These are phyloP conservation scores for Tiliqua scincoides DNA, from an alignment of 2,113 vertebrate genomes.

Conservation along the genomic window DNA sequence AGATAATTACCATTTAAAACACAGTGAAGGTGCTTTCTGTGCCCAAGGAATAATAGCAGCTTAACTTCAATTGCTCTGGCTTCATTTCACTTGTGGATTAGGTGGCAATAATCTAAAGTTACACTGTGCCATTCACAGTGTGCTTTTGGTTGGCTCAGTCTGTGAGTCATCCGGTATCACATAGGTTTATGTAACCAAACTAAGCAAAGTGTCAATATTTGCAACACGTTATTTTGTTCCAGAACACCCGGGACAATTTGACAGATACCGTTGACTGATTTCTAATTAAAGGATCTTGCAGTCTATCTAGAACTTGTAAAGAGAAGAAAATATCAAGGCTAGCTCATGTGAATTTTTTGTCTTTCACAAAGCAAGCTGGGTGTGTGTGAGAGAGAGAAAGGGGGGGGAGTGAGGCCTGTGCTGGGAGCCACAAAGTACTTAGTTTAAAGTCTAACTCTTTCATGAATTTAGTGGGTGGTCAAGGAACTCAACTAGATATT, in stretches of 20 bases:
- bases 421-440: too few relatives aligned
- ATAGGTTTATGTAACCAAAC: not conserved
- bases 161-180: not conserved
- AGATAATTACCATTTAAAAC: not conserved
- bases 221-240: slow-evolving; percentile 6
- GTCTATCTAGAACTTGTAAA: not conserved
- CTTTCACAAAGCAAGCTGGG: not conserved
- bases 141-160: not conserved
- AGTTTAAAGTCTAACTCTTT: too few relatives aligned
- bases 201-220: slow-evolving; percentile 18
- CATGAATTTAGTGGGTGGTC: not conserved
- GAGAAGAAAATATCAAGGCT: not conserved
- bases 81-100: not conserved
- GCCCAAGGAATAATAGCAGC: not conserved
- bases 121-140: not conserved
- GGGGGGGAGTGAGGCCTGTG: too few relatives aligned
- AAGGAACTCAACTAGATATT: not conserved
- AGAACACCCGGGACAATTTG: not conserved
- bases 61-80: not conserved
- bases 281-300: not conserved
- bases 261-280: not conserved
- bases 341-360: not conserved
- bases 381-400: too few relatives aligned
- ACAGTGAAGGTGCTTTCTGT: not conserved
- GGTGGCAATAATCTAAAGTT: not conserved